Evolutionary conservation across 2,113 vertebrate species (phyloP), one percentile per base, ranked within the genome.

Genomic region (Phycodurus eques): DNA sequence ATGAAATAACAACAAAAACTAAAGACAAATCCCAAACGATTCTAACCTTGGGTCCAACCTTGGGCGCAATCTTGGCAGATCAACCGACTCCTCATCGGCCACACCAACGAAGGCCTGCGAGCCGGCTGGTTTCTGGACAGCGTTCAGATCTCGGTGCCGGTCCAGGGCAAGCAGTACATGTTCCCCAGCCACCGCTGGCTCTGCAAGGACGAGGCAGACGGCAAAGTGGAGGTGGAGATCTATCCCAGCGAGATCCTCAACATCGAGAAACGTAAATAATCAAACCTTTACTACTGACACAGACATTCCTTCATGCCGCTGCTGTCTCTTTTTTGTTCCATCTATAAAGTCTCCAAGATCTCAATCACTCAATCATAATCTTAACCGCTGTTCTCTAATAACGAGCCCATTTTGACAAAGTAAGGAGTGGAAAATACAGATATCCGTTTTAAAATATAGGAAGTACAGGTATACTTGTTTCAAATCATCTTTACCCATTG

Each of bases 131-230:
- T 96, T 83, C 93, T 99, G 88, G 96, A 95, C 86, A 98, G 95
- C 0, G 92, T 99, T 70, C 94, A 95, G 91, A 94, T 99, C 72
- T 93, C 88, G 0, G 95, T 99, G 22, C 97, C 97, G 0, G 93
- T 95, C 76, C 96, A 97, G 4, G 96, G 98, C 77, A 91, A 87
- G 81, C 90, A 94, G 83, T 99, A 98, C 85, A 98, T 95, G 93
- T 99, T 99, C 83, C 97, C 98, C 0, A 95, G 93, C 82, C 96
- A 99, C 86, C 94, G 97, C 51, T 99, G 98, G 98, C 94, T 99
- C 6, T 96, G 96, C 87, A 97, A 94, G 84, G 93, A 96, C 1
- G 94, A 96, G 76, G 94, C 96, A 4, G 98, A 99, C 2, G 95
- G 97, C 42, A 95, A 94, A 77, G 94, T 98, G 77, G 95, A 98